A percentile compares a stretch with the other conserved stretches of the same genome.
Conservation (phyloP, 2,113 vertebrate species). For the Lophius piscatorius region DNA sequence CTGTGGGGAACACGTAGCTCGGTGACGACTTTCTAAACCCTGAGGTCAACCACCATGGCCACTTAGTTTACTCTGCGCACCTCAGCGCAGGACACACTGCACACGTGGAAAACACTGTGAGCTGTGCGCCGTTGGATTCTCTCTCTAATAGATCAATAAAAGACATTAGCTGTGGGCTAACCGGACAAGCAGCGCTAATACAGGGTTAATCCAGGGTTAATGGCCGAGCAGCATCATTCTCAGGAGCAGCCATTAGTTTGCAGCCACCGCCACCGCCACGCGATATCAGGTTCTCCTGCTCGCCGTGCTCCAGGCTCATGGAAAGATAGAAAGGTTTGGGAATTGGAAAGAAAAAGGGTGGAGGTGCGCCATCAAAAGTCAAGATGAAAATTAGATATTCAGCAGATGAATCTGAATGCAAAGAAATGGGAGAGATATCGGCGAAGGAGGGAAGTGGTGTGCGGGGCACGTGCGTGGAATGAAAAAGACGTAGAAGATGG, state of each 20-base stretch:
- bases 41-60: constrained; percentile 60
- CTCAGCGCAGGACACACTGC: constrained; percentile 20
- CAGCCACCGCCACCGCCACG: constrained; percentile 47
- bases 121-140: constrained; percentile 60
- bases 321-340: constrained; percentile 22
- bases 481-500: constrained; percentile 30
- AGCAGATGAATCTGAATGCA: constrained; percentile 50
- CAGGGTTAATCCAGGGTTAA: constrained; percentile 81
- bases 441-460: not conserved
- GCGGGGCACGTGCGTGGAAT: constrained; percentile 23
- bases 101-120: constrained; percentile 41
- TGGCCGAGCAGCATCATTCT: constrained; percentile 68
- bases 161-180: constrained; percentile 75
- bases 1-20: not conserved
- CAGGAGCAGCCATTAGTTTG: constrained; percentile 67
- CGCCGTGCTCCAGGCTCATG: constrained; percentile 47
- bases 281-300: constrained; percentile 58
- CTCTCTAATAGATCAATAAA: constrained; percentile 77
- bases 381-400: constrained; percentile 65
- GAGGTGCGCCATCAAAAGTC: constrained; percentile 50
- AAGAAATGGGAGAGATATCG: constrained; percentile 38
- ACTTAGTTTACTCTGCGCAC: constrained; percentile 29
- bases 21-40: constrained; percentile 38
- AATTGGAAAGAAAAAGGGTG: constrained; percentile 40
- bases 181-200: constrained; percentile 72